These are phyloP conservation scores for Pogonomyrmex barbatus DNA, from an alignment of 1,140 invertebrate species.

Conservation along the genomic window DNA sequence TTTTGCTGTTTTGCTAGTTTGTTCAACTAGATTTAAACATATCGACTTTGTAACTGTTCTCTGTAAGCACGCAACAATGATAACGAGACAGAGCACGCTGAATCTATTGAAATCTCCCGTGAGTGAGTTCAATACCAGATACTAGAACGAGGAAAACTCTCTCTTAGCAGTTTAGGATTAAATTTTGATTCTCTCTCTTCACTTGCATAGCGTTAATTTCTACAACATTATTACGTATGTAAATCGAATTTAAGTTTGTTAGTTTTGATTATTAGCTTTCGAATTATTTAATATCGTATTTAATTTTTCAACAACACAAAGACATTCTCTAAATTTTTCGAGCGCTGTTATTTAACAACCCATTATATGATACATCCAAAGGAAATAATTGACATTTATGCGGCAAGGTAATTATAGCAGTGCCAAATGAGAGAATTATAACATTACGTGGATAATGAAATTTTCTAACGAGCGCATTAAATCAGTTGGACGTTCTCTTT, in stretches of 20 bases:
- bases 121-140: constrained; percentile 51
- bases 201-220: background rate
- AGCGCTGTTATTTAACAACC: background rate
- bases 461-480: constrained; percentile 31
- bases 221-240: background rate
- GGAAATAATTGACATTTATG: constrained; percentile 11
- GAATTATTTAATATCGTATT: constrained; percentile 10
- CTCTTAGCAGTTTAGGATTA: background rate
- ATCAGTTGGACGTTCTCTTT: constrained; percentile 11
- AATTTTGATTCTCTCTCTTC: background rate
- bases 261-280: background rate
- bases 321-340: background rate
- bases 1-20: background rate
- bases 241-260: background rate
- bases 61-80: background rate
- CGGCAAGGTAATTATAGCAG: background rate
- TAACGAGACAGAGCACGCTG: constrained; percentile 38
- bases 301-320: background rate
- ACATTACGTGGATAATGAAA: constrained; percentile 3
- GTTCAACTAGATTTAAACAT: background rate
- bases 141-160: background rate
- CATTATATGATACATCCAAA: background rate
- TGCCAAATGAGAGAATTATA: constrained; percentile 27
- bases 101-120: constrained; percentile 55
- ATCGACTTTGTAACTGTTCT: background rate